Evolutionary conservation across 2,888 invertebrate genomes (phyloP).

Genomic region (Ophion ventricosus): DNA sequence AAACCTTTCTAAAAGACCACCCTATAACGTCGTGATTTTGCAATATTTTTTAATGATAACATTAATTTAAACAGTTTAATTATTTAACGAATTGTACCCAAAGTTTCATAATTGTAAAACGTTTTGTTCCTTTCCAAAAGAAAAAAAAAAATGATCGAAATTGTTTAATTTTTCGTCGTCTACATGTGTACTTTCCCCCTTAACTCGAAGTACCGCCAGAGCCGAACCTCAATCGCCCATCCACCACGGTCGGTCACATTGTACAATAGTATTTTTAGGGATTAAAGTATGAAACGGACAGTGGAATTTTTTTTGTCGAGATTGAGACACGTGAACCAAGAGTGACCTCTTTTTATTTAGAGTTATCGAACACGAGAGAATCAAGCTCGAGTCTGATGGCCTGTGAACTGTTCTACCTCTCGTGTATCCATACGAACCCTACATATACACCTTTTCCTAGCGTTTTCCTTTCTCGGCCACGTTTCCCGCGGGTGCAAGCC

Average conservation of each 20-base stretch:
- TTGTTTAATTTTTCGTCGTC: no score
- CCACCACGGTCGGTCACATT: background rate
- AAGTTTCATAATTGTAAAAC: no score
- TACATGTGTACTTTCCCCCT: no score
- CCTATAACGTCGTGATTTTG: no score
- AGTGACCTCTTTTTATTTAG: constrained; percentile 32
- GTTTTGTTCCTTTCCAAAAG: no score
- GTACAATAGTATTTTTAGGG: constrained; percentile 25
- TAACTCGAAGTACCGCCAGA: background rate
- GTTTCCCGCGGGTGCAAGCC: constrained; percentile 45
- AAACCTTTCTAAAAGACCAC: no score
- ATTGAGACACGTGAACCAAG: background rate
- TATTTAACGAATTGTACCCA: no score
- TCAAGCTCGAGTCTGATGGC: constrained; percentile 41
- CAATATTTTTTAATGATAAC: no score
- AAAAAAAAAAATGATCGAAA: no score
- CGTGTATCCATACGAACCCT: constrained; percentile 9
- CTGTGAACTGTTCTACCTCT: constrained; percentile 58
- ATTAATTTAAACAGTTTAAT: no score
- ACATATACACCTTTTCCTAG: constrained; percentile 4
- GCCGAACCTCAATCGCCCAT: background rate
- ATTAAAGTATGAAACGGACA: constrained; percentile 10
- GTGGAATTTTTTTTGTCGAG: constrained; percentile 14
- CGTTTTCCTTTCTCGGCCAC: constrained; percentile 36
- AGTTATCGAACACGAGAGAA: constrained; percentile 48